A percentile compares a stretch with the other conserved stretches of the same genome.
These are phyloP conservation scores for Sebastes schlegelii DNA, from an alignment of 2,113 vertebrate genomes.

Conservation along the genomic window DNA sequence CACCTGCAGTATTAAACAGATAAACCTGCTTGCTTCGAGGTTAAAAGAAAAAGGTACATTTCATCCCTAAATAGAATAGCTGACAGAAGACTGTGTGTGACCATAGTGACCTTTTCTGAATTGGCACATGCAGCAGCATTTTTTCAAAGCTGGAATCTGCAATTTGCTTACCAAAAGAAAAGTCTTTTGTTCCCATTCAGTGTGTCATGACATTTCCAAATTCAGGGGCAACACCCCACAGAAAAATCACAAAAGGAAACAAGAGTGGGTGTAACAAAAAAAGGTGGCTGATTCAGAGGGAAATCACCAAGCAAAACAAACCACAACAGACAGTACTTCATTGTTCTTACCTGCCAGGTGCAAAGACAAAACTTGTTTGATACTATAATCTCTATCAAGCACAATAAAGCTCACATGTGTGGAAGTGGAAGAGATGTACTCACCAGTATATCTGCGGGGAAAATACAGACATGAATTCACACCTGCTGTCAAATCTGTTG, in stretches of 20 bases:
- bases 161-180: background rate
- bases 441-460: conserved; percentile 78
- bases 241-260: conserved; percentile 62
- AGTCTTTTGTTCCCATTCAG: background rate
- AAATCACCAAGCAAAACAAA: conserved; percentile 53
- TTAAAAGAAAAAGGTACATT: background rate
- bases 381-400: background rate
- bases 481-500: conserved; percentile 70
- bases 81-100: background rate
- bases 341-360: background rate
- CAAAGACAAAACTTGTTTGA: background rate
- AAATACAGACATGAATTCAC: conserved; percentile 84
- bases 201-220: conserved; percentile 49
- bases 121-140: background rate
- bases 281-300: conserved; percentile 43
- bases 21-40: background rate
- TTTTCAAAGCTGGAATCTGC: background rate
- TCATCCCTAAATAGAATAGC: background rate
- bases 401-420: background rate
- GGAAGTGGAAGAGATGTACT: conserved; percentile 55
- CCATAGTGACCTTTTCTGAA: conserved; percentile 15
- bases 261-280: conserved; percentile 66
- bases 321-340: background rate
- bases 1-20: conserved; percentile 55
- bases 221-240: conserved; percentile 60